Percentiles rank a stretch among this genome's conserved stretches.
phyloP scores from a whole-genome alignment of 2,797 vertebrate genomes.

The Brachymystax lenok region DNA sequence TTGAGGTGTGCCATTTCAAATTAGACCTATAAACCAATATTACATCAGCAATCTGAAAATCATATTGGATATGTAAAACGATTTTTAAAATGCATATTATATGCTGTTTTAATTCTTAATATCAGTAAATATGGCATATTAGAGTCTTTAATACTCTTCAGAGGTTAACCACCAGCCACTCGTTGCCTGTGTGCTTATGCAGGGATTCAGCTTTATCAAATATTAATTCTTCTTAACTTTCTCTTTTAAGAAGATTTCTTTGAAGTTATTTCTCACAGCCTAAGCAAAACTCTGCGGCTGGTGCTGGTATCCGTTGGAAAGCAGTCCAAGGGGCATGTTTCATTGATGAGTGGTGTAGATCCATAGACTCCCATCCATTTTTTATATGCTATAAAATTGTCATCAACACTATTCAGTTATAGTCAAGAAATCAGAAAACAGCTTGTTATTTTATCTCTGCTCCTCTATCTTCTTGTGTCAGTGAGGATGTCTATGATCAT shows the following conservation, averaged over 20 bases:
- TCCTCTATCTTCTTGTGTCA: not conserved
- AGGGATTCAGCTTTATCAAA: conserved; percentile 72
- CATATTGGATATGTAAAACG: conserved; percentile 77
- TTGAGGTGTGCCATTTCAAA: conserved; percentile 38
- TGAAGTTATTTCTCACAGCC: conserved; percentile 74
- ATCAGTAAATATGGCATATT: conserved; percentile 75
- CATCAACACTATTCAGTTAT: conserved; percentile 41
- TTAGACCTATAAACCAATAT: conserved; percentile 54
- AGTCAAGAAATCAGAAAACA: conserved; percentile 18
- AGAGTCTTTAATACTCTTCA: conserved; percentile 72
- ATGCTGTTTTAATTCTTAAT: conserved; percentile 77
- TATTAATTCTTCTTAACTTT: conserved; percentile 78
- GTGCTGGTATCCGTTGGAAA: conserved; percentile 63
- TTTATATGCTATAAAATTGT: conserved; percentile 33
- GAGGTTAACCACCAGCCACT: conserved; percentile 67
- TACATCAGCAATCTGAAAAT: conserved; percentile 69
- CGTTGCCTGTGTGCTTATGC: conserved; percentile 67
- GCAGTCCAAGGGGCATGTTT: conserved; percentile 62
- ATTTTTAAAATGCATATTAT: conserved; percentile 76
- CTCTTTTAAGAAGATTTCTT: conserved; percentile 75
- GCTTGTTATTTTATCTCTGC: not conserved
- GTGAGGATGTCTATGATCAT: not conserved
- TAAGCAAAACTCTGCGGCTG: conserved; percentile 68
- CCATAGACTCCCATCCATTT: conserved; percentile 46
- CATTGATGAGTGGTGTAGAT: conserved; percentile 70